phyloP scores from a whole-genome alignment of 2,888 invertebrate genomes.

The Clanis bilineata region DNA sequence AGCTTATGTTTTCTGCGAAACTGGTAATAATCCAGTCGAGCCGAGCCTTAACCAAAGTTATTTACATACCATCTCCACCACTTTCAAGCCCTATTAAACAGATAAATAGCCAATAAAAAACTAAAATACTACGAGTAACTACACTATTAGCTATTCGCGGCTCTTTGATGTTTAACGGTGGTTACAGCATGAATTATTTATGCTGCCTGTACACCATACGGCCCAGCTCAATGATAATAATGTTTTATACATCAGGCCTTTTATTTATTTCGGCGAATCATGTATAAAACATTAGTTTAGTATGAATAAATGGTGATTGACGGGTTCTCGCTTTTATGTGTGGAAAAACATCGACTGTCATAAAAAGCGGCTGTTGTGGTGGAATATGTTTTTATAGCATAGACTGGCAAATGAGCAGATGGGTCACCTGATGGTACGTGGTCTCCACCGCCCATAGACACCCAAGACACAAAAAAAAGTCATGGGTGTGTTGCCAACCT shows the following conservation, averaged over 20 bases:
- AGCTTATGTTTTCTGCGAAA: no score
- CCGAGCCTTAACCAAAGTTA: no score
- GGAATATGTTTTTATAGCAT: no score
- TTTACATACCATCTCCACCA: no score
- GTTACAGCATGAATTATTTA: constrained; percentile 19
- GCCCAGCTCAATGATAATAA: not conserved
- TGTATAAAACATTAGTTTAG: constrained; percentile 11
- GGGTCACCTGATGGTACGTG: no score
- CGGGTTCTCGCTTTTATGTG: not conserved
- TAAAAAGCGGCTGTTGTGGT: not conserved
- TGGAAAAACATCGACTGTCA: not conserved
- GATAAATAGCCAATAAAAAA: not conserved
- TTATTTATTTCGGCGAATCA: constrained; percentile 10
- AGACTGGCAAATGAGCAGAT: no score
- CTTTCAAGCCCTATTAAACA: no score
- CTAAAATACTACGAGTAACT: not conserved
- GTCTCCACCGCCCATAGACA: no score
- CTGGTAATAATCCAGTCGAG: no score
- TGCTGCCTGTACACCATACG: not conserved
- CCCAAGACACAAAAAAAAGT: no score
- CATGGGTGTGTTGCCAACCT: no score
- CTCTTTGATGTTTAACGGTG: constrained; percentile 21
- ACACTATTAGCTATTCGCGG: constrained; percentile 13
- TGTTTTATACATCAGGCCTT: constrained; percentile 11
- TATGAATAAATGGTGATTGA: constrained; percentile 13